Evolutionary conservation across 2,797 vertebrate genomes (phyloP), one percentile per base, ranked within the genome.

Genomic region (Enteromius paludinosus): DNA sequence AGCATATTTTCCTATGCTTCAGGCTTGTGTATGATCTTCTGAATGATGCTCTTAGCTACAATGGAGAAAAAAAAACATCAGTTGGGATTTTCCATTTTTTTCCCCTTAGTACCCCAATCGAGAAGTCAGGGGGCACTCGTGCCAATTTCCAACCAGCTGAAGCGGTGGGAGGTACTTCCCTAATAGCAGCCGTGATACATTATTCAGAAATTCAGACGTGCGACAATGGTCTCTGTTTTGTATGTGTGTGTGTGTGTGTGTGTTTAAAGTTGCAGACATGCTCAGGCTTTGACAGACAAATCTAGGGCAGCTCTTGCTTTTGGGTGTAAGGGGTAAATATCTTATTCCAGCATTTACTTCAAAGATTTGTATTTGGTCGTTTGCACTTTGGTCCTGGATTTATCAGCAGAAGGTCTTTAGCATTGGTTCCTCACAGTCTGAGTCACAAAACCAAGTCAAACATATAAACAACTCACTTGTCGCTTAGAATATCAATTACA

Each of bases 11-110:
- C 66, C 61, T 86, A 47, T 81, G 90, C 90, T 91, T 79, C 87
- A 74, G 91, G 91, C 90, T 84, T 85, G 84, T 88, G 88, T 84
- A 80, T 90, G 88, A 91, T 92, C 90, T 89, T 90, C 88, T 91
- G 86, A 78, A 90, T 86, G 84, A 91, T 88, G 88, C 87, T 90
- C 87, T 45, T 59, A 68, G 61, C 69, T 70, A 61, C 33, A 79
- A 72, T 56, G 70, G 17, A 59, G 28, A 47, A 81, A 66, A 80
- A 72, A 38, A 43, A 47, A 47, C 49, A 47, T 81, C 28, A 38
- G 54, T 33, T 61, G 28, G 41, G 41, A 38, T 59, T 79, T 73
- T 79, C 68, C 18, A 18, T 6, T 8, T 12, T 69, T 52, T 20
- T 33, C 18, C 10, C 10, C 9, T 61, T 12, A 41, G 25, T 80